phyloP scores from a whole-genome alignment of 2,888 invertebrate genomes.

The Griposia aprilina region DNA sequence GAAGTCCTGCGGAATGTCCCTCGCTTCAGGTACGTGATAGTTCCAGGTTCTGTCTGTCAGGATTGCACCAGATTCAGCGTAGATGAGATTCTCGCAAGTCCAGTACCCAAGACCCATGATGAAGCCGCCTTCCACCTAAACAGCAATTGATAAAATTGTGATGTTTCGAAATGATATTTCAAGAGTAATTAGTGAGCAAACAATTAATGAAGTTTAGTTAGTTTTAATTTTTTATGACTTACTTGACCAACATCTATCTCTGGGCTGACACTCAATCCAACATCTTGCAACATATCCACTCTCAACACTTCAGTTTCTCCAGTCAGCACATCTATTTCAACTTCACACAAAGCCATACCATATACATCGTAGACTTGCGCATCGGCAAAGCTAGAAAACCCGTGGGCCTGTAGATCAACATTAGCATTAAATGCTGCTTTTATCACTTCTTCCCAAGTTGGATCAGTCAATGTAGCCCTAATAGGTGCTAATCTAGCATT shows the following conservation, averaged over 20 bases:
- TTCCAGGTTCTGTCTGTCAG: slow-evolving; percentile 94
- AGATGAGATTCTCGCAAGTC: slow-evolving; percentile 92
- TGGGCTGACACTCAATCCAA: slow-evolving; percentile 92
- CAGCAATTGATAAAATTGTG: background rate
- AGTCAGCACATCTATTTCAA: slow-evolving; percentile 93
- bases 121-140: slow-evolving; percentile 92
- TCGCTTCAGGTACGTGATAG: slow-evolving; percentile 93
- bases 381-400: slow-evolving; percentile 64
- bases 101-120: slow-evolving; percentile 93
- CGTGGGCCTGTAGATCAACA: slow-evolving; percentile 72
- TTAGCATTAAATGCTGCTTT: slow-evolving; percentile 77
- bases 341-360: slow-evolving; percentile 91
- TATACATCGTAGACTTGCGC: slow-evolving; percentile 79
- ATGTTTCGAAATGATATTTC: too few species aligned
- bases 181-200: too few species aligned
- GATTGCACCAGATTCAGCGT: slow-evolving; percentile 91
- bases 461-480: slow-evolving; percentile 76
- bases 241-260: slow-evolving; percentile 92
- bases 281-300: slow-evolving; percentile 92
- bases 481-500: slow-evolving; percentile 83
- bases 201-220: too few species aligned
- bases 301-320: slow-evolving; percentile 91
- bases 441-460: slow-evolving; percentile 88
- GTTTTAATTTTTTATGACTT: slow-evolving; percentile 28
- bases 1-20: slow-evolving; percentile 94